Conservation (phyloP, 1,140 invertebrate species). For the Drosophila guanche region DNA sequence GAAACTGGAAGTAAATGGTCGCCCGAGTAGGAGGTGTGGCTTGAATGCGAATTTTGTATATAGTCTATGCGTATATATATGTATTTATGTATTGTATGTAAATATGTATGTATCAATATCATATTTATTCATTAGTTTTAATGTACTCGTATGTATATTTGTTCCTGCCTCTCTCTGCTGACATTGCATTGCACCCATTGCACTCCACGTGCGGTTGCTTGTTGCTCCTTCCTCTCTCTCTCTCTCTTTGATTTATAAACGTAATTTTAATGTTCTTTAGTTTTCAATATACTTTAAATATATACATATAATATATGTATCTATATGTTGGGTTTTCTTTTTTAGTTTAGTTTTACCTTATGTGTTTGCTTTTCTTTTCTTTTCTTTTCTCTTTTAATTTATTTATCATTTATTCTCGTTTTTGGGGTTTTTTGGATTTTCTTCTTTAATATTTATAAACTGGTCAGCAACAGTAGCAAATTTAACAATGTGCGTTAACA, state of each 20-base stretch:
- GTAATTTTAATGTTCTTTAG: slow-evolving; percentile 66
- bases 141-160: slow-evolving; percentile 48
- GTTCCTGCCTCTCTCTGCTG: slow-evolving; percentile 18
- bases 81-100: slow-evolving; percentile 25
- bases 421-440: slow-evolving; percentile 12
- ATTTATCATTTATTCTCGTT: slow-evolving; percentile 1
- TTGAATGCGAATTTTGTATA: slow-evolving; percentile 43
- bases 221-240: slow-evolving; percentile 4
- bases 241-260: slow-evolving; percentile 72
- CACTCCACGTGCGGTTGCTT: slow-evolving; percentile 50
- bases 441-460: slow-evolving; percentile 75
- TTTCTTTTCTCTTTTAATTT: slow-evolving; percentile 32
- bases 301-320: slow-evolving; percentile 82
- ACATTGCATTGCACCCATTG: slow-evolving; percentile 4
- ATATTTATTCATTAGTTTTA: slow-evolving; percentile 54
- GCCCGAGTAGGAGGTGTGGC: slow-evolving; percentile 30
- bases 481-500: slow-evolving; percentile 84
- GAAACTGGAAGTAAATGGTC: slow-evolving; percentile 41
- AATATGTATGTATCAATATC: slow-evolving; percentile 61
- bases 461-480: slow-evolving; percentile 84
- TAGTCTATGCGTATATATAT: slow-evolving; percentile 47
- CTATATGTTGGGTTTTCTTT: slow-evolving; percentile 38
- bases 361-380: slow-evolving; percentile 52
- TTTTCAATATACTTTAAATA: slow-evolving; percentile 78
- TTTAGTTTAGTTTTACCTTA: slow-evolving; percentile 61